These are phyloP conservation scores for Dunckerocampus dactyliophorus DNA, from an alignment of 2,113 vertebrate genomes.

Conservation along the genomic window DNA sequence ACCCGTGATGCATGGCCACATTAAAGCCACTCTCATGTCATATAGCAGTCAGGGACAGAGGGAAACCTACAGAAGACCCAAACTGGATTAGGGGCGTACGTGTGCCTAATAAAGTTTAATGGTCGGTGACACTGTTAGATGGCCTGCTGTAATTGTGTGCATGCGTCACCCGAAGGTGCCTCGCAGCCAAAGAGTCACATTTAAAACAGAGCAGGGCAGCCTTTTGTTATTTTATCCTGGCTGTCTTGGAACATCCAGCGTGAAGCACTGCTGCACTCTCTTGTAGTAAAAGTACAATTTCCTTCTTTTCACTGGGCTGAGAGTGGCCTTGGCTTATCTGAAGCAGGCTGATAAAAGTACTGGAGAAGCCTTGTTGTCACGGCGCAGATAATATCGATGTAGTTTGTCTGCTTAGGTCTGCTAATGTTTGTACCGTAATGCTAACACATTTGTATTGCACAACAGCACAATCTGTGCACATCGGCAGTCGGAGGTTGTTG, in stretches of 20 bases:
- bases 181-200: background rate
- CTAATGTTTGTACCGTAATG: background rate
- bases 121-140: conserved; percentile 6
- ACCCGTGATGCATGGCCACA: conserved; percentile 12
- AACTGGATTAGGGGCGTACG: conserved; percentile 2
- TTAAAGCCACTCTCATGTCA: conserved; percentile 6
- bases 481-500: background rate
- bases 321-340: conserved; percentile 4
- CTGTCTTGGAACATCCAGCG: too few species aligned
- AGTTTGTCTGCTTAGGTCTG: background rate
- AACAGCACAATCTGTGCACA: background rate
- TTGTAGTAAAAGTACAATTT: background rate
- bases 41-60: conserved; percentile 8
- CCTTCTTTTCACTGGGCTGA: background rate
- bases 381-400: background rate
- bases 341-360: background rate
- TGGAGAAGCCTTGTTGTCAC: background rate
- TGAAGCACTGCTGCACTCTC: background rate
- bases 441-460: background rate
- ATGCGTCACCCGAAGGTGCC: background rate
- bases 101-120: conserved; percentile 2
- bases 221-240: background rate
- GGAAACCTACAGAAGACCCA: background rate
- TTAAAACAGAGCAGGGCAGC: background rate
- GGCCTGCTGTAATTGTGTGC: conserved; percentile 1